Evolutionary conservation across 1,140 invertebrate species (phyloP), one percentile per base, ranked within the genome.

Genomic region (Philaenus spumarius): DNA sequence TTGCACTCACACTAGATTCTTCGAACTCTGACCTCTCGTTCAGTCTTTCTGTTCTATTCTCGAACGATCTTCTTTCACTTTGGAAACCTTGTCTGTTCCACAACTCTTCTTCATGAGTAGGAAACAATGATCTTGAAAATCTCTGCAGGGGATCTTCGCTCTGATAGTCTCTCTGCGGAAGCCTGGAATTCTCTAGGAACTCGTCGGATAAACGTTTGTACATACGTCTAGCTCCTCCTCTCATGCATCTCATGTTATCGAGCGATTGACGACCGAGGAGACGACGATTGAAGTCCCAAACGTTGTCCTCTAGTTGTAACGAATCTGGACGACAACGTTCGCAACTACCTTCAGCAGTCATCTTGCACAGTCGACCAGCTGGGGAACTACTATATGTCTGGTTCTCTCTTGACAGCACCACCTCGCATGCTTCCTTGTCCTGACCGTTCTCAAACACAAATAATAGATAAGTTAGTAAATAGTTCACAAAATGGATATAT

Each of bases 401-500:
- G 23, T 51, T 50, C 39, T 46, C 69, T 60, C 51, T 67, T 64
- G 12, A 66, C 64, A 78, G 67, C 57, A 70, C 74, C 60, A 65
- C 64, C 61, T 75, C 73, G 64, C 76, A 77, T 70, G 66, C 70
- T 64, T 74, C 68, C 59, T 68, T 70, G 61, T 77, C 70, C 67
- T 73, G 71, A 37, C 68, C 72, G 66, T 77, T 76, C 77, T 78
- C 71, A 54, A 76, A 75, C 61, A 70, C 45, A 68, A 53, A 55
- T 9, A 30, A 30, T 30, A 30, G 3, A 30, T 9, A 30, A 42
- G 3, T 42, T 15, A 37, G n/a, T 37, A 37, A 9, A 37, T n/a
- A 9, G n/a, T 37, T 9, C 35, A 37, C n/a, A 37, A 37, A 37
- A 37, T 37, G n/a, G n/a, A 37, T 37, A 37, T 37, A n/a, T 37